Evolutionary conservation across 2,888 invertebrate genomes (phyloP), one percentile per base, ranked within the genome.

Genomic region (Sarcophaga carnaria): DNA sequence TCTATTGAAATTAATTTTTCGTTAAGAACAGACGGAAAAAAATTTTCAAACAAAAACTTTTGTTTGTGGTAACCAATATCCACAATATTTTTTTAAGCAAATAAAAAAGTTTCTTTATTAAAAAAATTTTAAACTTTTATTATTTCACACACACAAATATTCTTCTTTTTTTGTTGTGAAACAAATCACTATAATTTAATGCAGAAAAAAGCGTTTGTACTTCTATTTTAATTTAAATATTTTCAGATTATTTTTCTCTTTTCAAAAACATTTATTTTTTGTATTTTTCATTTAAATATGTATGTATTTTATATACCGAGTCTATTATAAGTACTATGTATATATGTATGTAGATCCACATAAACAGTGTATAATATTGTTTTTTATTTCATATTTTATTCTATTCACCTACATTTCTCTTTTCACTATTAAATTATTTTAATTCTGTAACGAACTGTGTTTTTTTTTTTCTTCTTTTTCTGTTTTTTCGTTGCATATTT

Each of bases 171-270:
- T 54, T 8, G 4, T 27, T 37, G 8, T 37, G 8, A 8, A 37
- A 8, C 2, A 54, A 54, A 54, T 12, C 54, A 4, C 54, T 54
- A 54, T 54, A 14, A 54, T 54, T 54, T 54, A 54, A 54, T 54
- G 54, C 17, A 54, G 14, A 17, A 54, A 54, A 22, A 63, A 59
- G 62, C 25, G 22, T 60, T 54, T 79, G 25, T 70, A 17, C 25
- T 84, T 75, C 14, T 37, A 74, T 14, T 83, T 79, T 59, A 63
- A 79, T 75, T 74, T 54, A 62, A 78, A 70, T 80, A 62, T 63
- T 45, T 75, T 59, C 17, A 27, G 20, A 27, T 71, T 70, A 45
- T 8, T 59, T 27, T 71, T 63, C 2, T 20, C 45, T 70, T 54
- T 60, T 17, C 37, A 37, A 60, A 64, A 22, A 64, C 17, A 11